A percentile compares a stretch with the other conserved stretches of the same genome.
These are phyloP conservation scores for Tineola bisselliella DNA, from an alignment of 2,888 invertebrate species.

Conservation along the genomic window DNA sequence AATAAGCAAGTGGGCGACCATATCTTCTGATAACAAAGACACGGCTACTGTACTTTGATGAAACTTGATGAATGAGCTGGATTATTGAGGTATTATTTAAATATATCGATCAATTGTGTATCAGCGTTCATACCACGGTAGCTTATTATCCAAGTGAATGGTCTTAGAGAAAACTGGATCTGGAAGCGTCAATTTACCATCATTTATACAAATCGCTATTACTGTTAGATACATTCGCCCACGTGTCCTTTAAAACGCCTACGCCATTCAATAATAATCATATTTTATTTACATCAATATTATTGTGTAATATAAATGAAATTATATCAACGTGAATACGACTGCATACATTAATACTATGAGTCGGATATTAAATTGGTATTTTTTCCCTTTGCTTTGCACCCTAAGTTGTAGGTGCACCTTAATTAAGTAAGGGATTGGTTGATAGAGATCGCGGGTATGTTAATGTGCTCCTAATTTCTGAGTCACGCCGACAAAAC, in stretches of 20 bases:
- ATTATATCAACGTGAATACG: neutral
- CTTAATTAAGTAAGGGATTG: conserved; percentile 44
- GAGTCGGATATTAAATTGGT: conserved; percentile 25
- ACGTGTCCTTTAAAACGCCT: conserved; percentile 18
- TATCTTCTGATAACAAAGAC: neutral
- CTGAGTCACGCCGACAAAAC: conserved; percentile 33
- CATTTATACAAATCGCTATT: conserved; percentile 8
- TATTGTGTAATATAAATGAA: neutral
- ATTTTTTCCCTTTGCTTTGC: conserved; percentile 36
- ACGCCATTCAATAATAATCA: conserved; percentile 28
- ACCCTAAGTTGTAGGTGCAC: conserved; percentile 38
- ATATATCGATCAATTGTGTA: neutral
- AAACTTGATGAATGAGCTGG: neutral
- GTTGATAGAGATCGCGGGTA: conserved; percentile 44
- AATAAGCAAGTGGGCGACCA: conserved; percentile 28
- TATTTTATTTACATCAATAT: conserved; percentile 26
- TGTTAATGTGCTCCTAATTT: conserved; percentile 41
- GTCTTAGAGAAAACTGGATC: neutral
- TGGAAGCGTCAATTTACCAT: neutral
- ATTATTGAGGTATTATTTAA: neutral
- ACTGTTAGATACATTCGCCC: conserved; percentile 17
- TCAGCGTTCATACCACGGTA: neutral
- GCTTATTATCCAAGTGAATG: neutral
- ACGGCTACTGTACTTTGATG: neutral
- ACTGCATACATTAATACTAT: conserved; percentile 4